phyloP scores from a whole-genome alignment of 2,888 invertebrate genomes.

The Nomada goodeniana region DNA sequence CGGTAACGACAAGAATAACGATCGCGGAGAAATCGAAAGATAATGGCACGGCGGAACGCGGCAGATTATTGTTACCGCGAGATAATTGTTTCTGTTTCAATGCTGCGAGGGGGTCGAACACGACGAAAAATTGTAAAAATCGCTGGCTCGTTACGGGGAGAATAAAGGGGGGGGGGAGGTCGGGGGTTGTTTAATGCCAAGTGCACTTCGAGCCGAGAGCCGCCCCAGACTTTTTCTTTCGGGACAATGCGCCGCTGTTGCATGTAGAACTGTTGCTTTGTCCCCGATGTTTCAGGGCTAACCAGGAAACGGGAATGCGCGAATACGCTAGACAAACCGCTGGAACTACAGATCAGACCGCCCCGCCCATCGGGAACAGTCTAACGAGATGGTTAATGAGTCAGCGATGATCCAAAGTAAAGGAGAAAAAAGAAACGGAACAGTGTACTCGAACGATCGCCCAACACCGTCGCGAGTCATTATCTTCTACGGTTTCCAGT shows the following conservation, averaged over 20 bases:
- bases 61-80: not conserved
- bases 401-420: not conserved
- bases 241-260: conserved; percentile 75
- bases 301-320: conserved; percentile 31
- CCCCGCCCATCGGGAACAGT: not conserved
- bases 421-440: not conserved
- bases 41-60: not conserved
- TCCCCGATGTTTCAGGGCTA: conserved; percentile 43
- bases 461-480: conserved; percentile 17
- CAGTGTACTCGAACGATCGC: not conserved
- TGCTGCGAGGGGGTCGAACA: not conserved
- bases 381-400: conserved; percentile 1
- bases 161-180: conserved; percentile 49
- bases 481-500: conserved; percentile 53
- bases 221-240: conserved; percentile 69
- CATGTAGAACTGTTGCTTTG: conserved; percentile 71
- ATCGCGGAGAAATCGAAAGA: not conserved
- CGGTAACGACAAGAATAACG: too few relatives aligned
- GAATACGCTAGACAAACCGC: conserved; percentile 13
- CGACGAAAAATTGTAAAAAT: conserved; percentile 43
- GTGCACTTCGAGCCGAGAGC: conserved; percentile 73
- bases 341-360: not conserved
- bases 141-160: conserved; percentile 58
- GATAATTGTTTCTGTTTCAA: conserved; percentile 20
- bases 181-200: conserved; percentile 76